phyloP scores from a whole-genome alignment of 2,113 vertebrate genomes.

The Girardinichthys multiradiatus region DNA sequence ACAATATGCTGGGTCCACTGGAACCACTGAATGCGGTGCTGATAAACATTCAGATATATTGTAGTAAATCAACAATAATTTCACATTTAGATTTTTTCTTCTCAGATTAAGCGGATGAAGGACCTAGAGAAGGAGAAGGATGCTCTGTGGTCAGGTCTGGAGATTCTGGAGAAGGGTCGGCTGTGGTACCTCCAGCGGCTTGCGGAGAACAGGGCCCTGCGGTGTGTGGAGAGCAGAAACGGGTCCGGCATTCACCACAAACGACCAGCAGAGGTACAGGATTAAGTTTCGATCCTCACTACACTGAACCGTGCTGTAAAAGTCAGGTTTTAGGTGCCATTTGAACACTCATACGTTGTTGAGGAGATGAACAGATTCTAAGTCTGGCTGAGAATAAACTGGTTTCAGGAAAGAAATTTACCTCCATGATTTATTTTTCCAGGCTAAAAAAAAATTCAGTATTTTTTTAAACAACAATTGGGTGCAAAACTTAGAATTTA shows the following conservation, averaged over 20 bases:
- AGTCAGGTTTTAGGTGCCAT: too few species aligned
- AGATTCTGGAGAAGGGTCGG: conserved; percentile 73
- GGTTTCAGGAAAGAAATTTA: too few species aligned
- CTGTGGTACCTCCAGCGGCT: conserved; percentile 75
- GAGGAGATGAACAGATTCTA: too few species aligned
- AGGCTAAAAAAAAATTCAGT: too few species aligned
- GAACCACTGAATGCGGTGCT: conserved; percentile 13
- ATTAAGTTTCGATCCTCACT: background rate
- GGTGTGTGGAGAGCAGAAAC: conserved; percentile 8
- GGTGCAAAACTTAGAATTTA: too few species aligned
- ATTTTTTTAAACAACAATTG: too few species aligned
- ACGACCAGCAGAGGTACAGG: conserved; percentile 46
- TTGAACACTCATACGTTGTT: too few species aligned
- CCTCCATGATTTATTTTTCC: too few species aligned
- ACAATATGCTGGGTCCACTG: conserved; percentile 54
- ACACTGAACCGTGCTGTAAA: too few species aligned
- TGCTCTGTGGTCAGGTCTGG: conserved; percentile 73
- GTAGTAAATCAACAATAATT: too few species aligned
- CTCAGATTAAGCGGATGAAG: conserved; percentile 74
- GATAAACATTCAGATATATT: background rate
- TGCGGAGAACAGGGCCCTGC: conserved; percentile 49
- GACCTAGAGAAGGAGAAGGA: conserved; percentile 81
- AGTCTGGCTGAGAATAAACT: too few species aligned
- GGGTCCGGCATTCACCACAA: background rate
- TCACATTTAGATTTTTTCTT: background rate